Percentiles rank a stretch among this genome's conserved stretches.
Evolutionary conservation across 2,888 invertebrate genomes (phyloP).

Genomic region (Hedychridium roseum): DNA sequence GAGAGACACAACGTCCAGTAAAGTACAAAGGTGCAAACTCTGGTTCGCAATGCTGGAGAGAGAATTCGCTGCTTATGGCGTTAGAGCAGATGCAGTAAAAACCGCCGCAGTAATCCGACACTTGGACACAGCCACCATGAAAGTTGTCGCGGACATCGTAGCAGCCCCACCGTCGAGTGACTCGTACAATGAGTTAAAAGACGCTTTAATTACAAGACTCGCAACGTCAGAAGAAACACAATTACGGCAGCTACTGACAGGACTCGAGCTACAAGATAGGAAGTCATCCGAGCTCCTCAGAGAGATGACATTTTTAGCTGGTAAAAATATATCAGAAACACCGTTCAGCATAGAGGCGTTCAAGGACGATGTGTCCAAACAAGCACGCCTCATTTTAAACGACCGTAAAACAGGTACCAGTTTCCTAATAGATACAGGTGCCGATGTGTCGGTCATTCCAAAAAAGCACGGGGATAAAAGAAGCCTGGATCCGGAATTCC

Average conservation of each 20-base stretch:
- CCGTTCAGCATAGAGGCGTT: conserved; percentile 33
- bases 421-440: neutral
- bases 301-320: conserved; percentile 5
- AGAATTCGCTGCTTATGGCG: conserved; percentile 4
- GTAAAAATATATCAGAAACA: conserved; percentile 10
- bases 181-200: neutral
- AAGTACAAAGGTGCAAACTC: too few species aligned
- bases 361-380: conserved; percentile 40
- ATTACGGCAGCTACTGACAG: neutral
- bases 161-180: neutral
- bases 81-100: conserved; percentile 6
- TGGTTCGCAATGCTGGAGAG: conserved; percentile 10
- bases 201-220: neutral
- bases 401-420: neutral
- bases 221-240: neutral
- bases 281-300: conserved; percentile 6
- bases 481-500: neutral
- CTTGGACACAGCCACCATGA: neutral
- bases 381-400: neutral
- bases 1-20: too few species aligned
- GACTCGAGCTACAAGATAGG: neutral
- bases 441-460: neutral
- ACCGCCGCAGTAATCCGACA: conserved; percentile 1
- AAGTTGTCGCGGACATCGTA: neutral
- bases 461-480: neutral